phyloP scores from a whole-genome alignment of 2,113 vertebrate genomes.

The Dipodomys spectabilis region DNA sequence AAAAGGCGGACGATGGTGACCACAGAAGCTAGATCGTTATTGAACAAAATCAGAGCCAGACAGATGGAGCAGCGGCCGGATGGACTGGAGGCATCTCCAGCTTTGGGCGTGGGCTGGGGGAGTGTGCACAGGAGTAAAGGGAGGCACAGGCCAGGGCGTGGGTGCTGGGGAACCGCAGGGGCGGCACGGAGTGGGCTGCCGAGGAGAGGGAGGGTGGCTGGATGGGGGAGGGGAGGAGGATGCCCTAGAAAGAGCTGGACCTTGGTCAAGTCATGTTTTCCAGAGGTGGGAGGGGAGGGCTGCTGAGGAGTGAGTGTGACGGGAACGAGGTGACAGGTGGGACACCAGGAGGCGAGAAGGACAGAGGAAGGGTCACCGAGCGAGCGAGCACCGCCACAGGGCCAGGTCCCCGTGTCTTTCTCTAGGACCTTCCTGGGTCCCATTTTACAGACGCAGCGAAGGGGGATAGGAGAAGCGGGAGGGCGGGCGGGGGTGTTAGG shows the following conservation, averaged over 20 bases:
- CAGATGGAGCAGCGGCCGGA: background rate
- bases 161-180: fast-evolving
- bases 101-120: too few species aligned
- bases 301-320: background rate
- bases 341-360: background rate
- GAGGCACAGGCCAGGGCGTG: too few species aligned
- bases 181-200: background rate
- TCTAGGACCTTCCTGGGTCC: background rate
- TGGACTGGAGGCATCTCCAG: too few species aligned
- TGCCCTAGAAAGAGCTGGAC: background rate
- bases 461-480: too few species aligned
- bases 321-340: background rate
- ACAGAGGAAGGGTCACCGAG: background rate
- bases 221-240: background rate
- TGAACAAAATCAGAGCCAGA: background rate
- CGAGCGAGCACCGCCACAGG: background rate
- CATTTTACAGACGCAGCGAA: background rate
- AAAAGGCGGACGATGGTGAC: too few species aligned
- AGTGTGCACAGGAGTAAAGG: too few species aligned
- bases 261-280: background rate
- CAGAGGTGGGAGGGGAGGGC: background rate
- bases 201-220: background rate
- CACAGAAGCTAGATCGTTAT: too few species aligned
- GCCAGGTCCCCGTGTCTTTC: background rate
- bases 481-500: too few species aligned